These are phyloP conservation scores for Callinectes sapidus DNA, from an alignment of 2,888 invertebrate species.

Conservation along the genomic window DNA sequence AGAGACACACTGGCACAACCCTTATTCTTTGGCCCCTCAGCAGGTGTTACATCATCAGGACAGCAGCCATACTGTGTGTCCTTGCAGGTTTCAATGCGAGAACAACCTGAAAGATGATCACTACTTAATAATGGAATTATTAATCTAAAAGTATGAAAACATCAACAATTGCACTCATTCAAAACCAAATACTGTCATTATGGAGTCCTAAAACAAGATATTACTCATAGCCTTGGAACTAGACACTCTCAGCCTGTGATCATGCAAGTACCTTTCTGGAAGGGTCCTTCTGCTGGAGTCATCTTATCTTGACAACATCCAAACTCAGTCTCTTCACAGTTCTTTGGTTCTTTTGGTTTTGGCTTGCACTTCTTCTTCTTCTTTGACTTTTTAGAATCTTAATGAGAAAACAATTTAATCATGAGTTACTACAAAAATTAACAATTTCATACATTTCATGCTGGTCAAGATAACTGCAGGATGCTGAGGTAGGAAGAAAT, in stretches of 20 bases:
- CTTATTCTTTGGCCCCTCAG: constrained; percentile 75
- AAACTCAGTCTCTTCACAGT: constrained; percentile 79
- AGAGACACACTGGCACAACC: constrained; percentile 55
- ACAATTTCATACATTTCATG: background rate
- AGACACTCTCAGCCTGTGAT: background rate
- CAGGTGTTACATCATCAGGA: constrained; percentile 81
- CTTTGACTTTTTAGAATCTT: constrained; percentile 36
- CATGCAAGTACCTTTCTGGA: constrained; percentile 79
- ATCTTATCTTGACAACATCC: constrained; percentile 94
- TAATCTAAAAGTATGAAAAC: background rate
- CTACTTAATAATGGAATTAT: background rate
- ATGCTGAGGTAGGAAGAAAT: background rate
- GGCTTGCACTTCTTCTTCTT: constrained; percentile 49
- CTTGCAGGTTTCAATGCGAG: constrained; percentile 80
- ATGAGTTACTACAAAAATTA: background rate
- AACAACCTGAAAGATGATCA: constrained; percentile 74
- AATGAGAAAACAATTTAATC: background rate
- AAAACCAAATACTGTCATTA: background rate
- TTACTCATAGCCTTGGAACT: background rate
- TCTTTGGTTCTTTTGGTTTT: constrained; percentile 46
- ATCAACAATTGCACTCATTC: background rate
- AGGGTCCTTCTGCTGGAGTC: constrained; percentile 83
- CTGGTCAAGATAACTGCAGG: background rate
- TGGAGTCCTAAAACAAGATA: background rate
- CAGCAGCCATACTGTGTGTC: constrained; percentile 84